These are phyloP conservation scores for Azemiops feae DNA, from an alignment of 2,113 vertebrate species.

Conservation along the genomic window DNA sequence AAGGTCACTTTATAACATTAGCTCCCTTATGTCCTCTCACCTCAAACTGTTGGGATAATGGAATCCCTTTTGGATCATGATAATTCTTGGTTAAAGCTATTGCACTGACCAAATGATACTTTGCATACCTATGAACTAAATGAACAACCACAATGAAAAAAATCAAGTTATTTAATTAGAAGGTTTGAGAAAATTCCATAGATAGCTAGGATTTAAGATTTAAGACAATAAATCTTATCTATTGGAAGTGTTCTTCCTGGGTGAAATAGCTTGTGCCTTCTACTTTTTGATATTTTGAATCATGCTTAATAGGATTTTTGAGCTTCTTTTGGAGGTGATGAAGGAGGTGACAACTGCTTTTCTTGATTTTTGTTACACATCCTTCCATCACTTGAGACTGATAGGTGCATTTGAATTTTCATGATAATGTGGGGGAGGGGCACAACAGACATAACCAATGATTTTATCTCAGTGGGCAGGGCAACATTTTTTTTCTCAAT, in stretches of 20 bases:
- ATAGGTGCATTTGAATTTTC: background rate
- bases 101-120: too few species aligned
- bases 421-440: background rate
- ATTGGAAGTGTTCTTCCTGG: background rate
- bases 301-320: background rate
- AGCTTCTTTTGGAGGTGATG: background rate
- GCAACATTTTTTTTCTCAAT: background rate
- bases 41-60: too few species aligned
- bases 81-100: too few species aligned
- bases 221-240: background rate
- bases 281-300: background rate
- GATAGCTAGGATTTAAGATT: background rate
- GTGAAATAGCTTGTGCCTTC: background rate
- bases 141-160: too few species aligned
- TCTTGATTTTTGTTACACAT: background rate
- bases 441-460: background rate
- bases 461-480: background rate
- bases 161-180: background rate
- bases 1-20: too few species aligned
- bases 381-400: background rate
- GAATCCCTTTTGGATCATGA: too few species aligned
- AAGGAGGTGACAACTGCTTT: background rate
- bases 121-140: background rate
- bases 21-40: too few species aligned
- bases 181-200: background rate